Conservation (phyloP, 2,888 invertebrate genomes). For the Diloba caeruleocephala region DNA sequence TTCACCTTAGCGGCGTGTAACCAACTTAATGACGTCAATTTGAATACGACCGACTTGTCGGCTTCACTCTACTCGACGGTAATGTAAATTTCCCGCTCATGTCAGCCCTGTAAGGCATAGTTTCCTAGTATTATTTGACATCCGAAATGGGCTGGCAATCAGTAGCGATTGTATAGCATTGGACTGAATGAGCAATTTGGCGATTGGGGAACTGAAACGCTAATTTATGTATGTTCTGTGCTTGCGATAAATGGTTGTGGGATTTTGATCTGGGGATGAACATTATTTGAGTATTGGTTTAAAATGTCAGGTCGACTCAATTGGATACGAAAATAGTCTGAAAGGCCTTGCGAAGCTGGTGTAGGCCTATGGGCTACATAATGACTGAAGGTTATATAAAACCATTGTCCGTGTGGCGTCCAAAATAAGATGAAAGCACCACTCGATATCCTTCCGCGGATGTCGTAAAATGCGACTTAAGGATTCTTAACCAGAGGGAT, state of each 20-base stretch:
- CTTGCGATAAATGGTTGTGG: slow-evolving; percentile 35
- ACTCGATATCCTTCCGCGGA: too few species aligned
- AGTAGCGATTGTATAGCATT: slow-evolving; percentile 60
- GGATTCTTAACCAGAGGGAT: too few species aligned
- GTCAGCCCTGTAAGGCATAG: slow-evolving; percentile 65
- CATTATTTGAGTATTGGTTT: slow-evolving; percentile 43
- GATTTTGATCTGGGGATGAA: slow-evolving; percentile 25
- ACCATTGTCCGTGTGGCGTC: too few species aligned
- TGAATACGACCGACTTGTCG: slow-evolving; percentile 74
- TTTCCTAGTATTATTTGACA: slow-evolving; percentile 74
- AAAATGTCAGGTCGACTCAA: slow-evolving; percentile 29
- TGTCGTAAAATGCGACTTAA: too few species aligned
- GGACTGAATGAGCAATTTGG: slow-evolving; percentile 58
- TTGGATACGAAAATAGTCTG: slow-evolving; percentile 24
- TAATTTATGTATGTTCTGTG: slow-evolving; percentile 53
- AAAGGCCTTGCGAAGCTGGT: slow-evolving; percentile 4
- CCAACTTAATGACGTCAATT: slow-evolving; percentile 78
- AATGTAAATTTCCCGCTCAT: slow-evolving; percentile 73
- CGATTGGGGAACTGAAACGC: slow-evolving; percentile 49
- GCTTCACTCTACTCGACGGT: slow-evolving; percentile 65
- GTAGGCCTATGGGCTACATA: slow-evolving; percentile 12
- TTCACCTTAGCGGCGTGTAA: slow-evolving; percentile 61
- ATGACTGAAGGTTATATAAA: too few species aligned
- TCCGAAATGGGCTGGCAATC: slow-evolving; percentile 76
- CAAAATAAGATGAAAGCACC: too few species aligned